Evolutionary conservation across 2,888 invertebrate genomes (phyloP), one percentile per base, ranked within the genome.

Genomic region (Dorcus parallelipipedus): DNA sequence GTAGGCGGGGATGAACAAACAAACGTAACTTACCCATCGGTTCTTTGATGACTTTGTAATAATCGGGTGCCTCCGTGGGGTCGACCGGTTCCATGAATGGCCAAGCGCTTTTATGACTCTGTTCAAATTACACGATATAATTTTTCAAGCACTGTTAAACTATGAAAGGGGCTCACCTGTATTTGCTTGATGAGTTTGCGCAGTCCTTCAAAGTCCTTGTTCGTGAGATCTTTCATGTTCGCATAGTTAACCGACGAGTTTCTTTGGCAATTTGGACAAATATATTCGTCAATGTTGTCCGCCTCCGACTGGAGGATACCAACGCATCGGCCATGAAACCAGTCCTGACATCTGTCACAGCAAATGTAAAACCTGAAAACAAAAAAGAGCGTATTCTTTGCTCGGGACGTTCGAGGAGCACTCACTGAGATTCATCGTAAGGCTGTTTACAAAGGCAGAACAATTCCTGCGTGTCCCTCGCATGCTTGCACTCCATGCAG

Each of bases 271-370:
- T 91, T 91, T 0, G 98, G 98, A 81, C 98, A 98, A 66, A 95
- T 88, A 74, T 98, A 99, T 71, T 95, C 95, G 72, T 96, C 97
- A 67, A 97, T 94, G 69, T 91, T 91, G 74, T 96, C 94, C 20
- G 95, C 97, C 76, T 95, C 95, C 3, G 93, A 92, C 73, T 94
- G 95, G 51, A 95, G 80, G 71, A 96, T 93, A 41, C 97, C 97
- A 47, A 98, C 97, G 79, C 98, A 98, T 58, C 93, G 86, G 6
- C 97, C 97, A 78, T 98, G 98, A 82, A 97, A 98, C 99, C 99
- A 99, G 79, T 96, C 97, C 78, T 97, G 95, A 79, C 99, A 99
- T 64, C 91, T 89, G 81, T 99, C 99, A 78, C 99, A 99, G 76
- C 97, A 97, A 73, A 99, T 97, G 79, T 98, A 99, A 84, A 98